Percentiles rank a stretch among this genome's conserved stretches.
Conservation (phyloP, 1,140 invertebrate species). For the Lepidurus packardi region DNA sequence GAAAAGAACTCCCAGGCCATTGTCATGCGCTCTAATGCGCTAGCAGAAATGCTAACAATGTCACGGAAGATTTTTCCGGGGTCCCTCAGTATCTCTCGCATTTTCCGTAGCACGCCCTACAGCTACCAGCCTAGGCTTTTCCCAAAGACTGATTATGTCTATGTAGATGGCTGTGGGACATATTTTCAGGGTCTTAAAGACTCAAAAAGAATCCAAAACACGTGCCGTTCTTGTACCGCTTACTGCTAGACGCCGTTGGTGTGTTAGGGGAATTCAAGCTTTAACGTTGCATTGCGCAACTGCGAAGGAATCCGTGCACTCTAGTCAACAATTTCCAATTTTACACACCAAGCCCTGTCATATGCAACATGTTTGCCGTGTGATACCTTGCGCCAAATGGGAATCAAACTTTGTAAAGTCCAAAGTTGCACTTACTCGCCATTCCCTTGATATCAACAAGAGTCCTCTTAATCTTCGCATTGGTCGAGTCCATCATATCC, state of each 20-base stretch:
- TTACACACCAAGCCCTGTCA: neutral
- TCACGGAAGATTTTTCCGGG: too few relatives aligned
- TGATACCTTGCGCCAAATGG: neutral
- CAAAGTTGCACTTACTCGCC: neutral
- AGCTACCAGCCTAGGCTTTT: too few relatives aligned
- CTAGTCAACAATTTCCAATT: too few relatives aligned
- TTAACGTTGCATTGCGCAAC: too few relatives aligned
- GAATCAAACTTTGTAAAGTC: neutral
- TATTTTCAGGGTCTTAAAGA: neutral
- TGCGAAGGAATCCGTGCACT: too few relatives aligned
- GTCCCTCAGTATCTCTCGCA: too few relatives aligned
- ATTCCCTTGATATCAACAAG: neutral
- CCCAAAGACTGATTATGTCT: too few relatives aligned
- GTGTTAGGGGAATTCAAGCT: too few relatives aligned
- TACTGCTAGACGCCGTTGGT: neutral
- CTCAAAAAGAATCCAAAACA: neutral
- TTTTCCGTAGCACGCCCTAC: too few relatives aligned
- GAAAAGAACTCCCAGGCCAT: neutral
- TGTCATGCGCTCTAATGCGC: neutral
- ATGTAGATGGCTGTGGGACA: neutral
- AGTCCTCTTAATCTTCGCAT: constrained; percentile 2
- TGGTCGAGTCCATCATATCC: neutral
- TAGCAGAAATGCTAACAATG: too few relatives aligned
- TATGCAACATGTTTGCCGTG: neutral
- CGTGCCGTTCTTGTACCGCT: neutral